Evolutionary conservation across 2,113 vertebrate genomes (phyloP).

Genomic region (Chloropsis hardwickii): DNA sequence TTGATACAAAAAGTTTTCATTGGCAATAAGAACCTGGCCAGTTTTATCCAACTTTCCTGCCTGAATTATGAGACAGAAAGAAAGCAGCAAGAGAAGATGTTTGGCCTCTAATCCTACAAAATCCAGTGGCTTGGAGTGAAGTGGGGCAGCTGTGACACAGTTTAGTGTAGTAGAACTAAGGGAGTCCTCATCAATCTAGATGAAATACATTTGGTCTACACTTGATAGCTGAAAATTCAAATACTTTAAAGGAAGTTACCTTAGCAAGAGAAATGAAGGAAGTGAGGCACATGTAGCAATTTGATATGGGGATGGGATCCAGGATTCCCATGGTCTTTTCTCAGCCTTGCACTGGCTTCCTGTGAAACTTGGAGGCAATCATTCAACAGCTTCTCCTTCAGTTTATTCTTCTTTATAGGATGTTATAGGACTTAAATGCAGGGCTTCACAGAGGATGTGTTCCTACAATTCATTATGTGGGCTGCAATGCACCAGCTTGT

Average conservation of each 20-base stretch:
- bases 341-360: neutral
- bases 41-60: neutral
- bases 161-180: neutral
- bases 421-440: neutral
- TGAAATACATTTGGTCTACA: neutral
- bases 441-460: neutral
- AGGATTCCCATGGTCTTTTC: neutral
- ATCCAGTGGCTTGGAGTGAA: neutral
- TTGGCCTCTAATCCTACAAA: neutral
- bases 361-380: neutral
- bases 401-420: neutral
- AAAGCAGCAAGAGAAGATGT: neutral
- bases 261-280: neutral
- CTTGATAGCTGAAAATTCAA: neutral
- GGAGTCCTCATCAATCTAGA: neutral
- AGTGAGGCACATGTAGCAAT: neutral
- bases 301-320: neutral
- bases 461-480: neutral
- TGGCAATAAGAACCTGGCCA: neutral
- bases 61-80: neutral
- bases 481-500: neutral
- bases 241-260: neutral
- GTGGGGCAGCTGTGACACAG: neutral
- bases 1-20: neutral
- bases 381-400: neutral